Evolutionary conservation across 2,888 invertebrate genomes (phyloP).

Genomic region (Epinotia brunnichana): DNA sequence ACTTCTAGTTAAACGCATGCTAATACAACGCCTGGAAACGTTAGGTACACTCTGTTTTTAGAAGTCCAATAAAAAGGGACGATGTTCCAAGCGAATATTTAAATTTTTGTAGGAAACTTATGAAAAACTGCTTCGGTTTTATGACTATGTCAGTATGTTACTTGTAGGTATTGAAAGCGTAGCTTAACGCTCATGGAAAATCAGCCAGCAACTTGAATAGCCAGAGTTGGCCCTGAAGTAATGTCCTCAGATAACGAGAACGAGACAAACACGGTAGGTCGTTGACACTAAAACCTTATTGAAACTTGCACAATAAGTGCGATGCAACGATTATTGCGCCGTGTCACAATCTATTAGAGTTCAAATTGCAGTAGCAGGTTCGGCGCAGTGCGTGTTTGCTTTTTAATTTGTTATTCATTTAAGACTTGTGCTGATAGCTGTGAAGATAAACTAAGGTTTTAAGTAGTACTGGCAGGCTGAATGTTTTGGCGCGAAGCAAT

Average conservation of each 20-base stretch:
- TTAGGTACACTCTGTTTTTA: too few relatives aligned
- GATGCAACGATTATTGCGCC: conserved; percentile 2
- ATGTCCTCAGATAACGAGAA: conserved; percentile 37
- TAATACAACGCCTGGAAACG: too few relatives aligned
- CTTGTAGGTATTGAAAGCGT: too few relatives aligned
- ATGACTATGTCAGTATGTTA: too few relatives aligned
- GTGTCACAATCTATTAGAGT: conserved; percentile 8
- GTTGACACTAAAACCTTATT: conserved; percentile 47
- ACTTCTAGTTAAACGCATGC: too few relatives aligned
- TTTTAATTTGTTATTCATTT: conserved; percentile 11
- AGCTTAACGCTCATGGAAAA: not conserved
- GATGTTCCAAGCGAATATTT: too few relatives aligned
- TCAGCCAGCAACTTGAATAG: conserved; percentile 18
- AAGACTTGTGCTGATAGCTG: not conserved
- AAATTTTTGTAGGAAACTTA: too few relatives aligned
- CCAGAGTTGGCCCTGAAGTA: conserved; percentile 36
- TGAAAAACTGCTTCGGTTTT: too few relatives aligned
- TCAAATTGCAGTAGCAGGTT: conserved; percentile 6
- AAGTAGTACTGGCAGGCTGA: not conserved
- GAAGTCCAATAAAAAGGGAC: too few relatives aligned
- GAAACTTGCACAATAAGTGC: conserved; percentile 37
- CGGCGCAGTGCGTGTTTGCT: conserved; percentile 1
- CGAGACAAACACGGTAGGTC: conserved; percentile 43
- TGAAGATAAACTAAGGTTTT: not conserved
- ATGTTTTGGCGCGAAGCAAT: not conserved